Conservation (phyloP, 2,888 invertebrate species). For the Mechanitis mazaeus region DNA sequence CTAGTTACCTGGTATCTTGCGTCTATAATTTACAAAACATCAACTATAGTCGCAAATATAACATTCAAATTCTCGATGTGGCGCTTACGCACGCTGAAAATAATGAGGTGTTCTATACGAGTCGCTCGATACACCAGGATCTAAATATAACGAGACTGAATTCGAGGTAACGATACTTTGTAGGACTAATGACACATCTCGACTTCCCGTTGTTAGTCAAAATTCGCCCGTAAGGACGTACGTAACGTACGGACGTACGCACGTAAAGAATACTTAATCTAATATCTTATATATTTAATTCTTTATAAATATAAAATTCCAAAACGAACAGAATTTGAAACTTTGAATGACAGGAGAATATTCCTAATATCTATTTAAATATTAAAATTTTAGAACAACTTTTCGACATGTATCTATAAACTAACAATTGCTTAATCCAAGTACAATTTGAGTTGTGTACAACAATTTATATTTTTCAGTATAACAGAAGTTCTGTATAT, state of each 20-base stretch:
- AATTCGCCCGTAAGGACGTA: constrained; percentile 3
- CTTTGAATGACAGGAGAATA: too few relatives aligned
- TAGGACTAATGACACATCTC: constrained; percentile 24
- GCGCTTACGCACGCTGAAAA: constrained; percentile 37
- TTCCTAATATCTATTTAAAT: too few relatives aligned
- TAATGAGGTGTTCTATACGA: constrained; percentile 31
- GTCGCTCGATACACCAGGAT: constrained; percentile 28
- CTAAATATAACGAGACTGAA: constrained; percentile 36
- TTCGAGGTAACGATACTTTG: constrained; percentile 30
- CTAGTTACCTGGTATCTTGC: constrained; percentile 29
- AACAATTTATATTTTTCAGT: too few relatives aligned
- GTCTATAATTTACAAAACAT: constrained; percentile 26
- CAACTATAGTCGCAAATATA: constrained; percentile 36
- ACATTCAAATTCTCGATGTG: constrained; percentile 37
- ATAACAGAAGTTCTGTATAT: too few relatives aligned
- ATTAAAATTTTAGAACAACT: too few relatives aligned
- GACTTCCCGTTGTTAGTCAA: constrained; percentile 17
- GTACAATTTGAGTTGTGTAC: too few relatives aligned
- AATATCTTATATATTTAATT: too few relatives aligned
- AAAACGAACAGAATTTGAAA: too few relatives aligned
- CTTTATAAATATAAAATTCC: too few relatives aligned
- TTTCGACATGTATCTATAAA: too few relatives aligned
- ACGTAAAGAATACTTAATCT: too few relatives aligned
- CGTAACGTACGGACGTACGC: neutral
- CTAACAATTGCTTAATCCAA: too few relatives aligned